phyloP scores from a whole-genome alignment of 2,888 invertebrate species.

The Cylloceria caligata region DNA sequence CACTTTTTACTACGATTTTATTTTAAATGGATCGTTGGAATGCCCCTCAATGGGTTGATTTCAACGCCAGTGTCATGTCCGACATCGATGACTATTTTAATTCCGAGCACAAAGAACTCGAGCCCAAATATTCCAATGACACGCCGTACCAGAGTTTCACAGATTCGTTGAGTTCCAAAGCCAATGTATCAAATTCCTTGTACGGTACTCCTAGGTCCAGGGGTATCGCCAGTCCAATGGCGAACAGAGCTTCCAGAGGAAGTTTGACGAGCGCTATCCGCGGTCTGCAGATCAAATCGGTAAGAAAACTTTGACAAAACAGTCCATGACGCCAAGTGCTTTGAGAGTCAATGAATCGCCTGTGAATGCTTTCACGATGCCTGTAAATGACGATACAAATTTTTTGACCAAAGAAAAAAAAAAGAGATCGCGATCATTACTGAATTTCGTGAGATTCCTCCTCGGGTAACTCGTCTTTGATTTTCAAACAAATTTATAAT shows the following conservation, averaged over 20 bases:
- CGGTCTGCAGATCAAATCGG: constrained; percentile 3
- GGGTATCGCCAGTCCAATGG: neutral
- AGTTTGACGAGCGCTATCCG: neutral
- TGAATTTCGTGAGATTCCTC: neutral
- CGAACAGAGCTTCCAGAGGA: neutral
- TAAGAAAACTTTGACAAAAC: constrained; percentile 16
- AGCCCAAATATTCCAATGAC: neutral
- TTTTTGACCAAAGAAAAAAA: neutral
- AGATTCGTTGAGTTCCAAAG: neutral
- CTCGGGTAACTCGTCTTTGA: neutral
- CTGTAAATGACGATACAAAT: neutral
- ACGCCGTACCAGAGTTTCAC: constrained; percentile 8
- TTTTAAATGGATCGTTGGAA: constrained; percentile 59
- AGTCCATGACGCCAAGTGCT: constrained; percentile 47
- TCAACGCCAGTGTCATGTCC: constrained; percentile 59
- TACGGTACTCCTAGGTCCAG: constrained; percentile 32
- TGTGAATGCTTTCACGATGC: neutral
- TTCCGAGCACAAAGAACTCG: constrained; percentile 49
- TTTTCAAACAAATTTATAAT: neutral
- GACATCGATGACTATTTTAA: constrained; percentile 67
- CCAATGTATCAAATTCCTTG: neutral
- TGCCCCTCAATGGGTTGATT: constrained; percentile 69
- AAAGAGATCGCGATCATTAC: neutral
- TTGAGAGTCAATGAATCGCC: neutral
- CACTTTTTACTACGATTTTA: neutral